phyloP scores from a whole-genome alignment of 2,113 vertebrate species.

The Clarias gariepinus region DNA sequence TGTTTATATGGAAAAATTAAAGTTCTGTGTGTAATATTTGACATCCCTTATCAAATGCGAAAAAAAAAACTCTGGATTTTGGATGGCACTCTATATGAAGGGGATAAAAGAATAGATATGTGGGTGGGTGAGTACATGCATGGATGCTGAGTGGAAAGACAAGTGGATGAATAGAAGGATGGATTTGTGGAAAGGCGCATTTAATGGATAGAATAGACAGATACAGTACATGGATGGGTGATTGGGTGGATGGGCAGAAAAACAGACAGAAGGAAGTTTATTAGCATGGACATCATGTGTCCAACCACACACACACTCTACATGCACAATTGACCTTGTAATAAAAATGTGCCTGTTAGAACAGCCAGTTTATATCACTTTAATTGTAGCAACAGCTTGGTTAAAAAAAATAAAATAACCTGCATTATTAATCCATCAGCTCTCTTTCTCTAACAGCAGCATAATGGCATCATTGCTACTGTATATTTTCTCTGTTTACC shows the following conservation, averaged over 20 bases:
- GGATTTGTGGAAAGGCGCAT: neutral
- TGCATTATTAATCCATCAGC: neutral
- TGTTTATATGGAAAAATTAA: neutral
- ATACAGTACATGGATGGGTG: neutral
- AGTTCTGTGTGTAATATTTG: neutral
- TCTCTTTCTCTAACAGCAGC: neutral
- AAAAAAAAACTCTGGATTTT: no score
- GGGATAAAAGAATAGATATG: neutral
- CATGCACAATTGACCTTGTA: neutral
- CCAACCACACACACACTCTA: no score
- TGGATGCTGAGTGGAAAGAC: neutral
- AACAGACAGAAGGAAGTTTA: neutral
- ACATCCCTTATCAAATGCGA: no score
- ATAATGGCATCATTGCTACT: neutral
- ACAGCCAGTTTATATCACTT: neutral
- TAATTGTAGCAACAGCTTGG: neutral
- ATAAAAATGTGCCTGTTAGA: neutral
- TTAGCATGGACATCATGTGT: neutral
- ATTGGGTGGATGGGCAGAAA: no score
- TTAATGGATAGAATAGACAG: no score
- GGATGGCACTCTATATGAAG: neutral
- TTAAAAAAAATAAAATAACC: neutral
- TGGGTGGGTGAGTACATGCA: neutral
- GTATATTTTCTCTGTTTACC: accelerated
- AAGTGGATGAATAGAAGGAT: neutral